Evolutionary conservation across 2,113 vertebrate species (phyloP).

Genomic region (Lycaon pictus): DNA sequence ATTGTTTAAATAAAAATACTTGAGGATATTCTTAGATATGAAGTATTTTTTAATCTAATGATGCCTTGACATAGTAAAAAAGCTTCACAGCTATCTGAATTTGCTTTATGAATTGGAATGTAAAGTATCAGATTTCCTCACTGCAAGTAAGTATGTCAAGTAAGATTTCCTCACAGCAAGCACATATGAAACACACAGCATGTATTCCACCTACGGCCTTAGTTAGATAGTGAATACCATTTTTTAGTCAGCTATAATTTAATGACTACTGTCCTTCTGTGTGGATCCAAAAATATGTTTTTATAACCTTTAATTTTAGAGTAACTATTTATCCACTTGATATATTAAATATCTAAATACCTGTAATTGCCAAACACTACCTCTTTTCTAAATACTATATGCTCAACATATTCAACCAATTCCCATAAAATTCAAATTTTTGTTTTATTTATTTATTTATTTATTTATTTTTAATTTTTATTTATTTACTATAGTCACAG

Average conservation of each 20-base stretch:
- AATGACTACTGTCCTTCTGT: neutral
- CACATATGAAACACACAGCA: neutral
- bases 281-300: conserved; percentile 5
- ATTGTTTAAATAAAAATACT: neutral
- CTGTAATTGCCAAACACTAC: neutral
- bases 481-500: no score
- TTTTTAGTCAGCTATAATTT: conserved; percentile 32
- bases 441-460: neutral
- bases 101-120: neutral
- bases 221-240: neutral
- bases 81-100: neutral
- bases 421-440: neutral
- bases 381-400: conserved; percentile 35
- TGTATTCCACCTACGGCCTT: neutral
- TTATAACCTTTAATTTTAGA: conserved; percentile 51
- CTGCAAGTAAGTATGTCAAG: neutral
- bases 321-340: neutral
- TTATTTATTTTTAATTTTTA: no score
- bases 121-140: neutral
- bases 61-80: neutral
- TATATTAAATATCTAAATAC: neutral
- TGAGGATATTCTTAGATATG: neutral
- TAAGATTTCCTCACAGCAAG: neutral
- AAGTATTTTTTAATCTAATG: conserved; percentile 20
- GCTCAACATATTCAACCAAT: conserved; percentile 6